Base-by-base conservation (phyloP, 1,140 invertebrate species). In the Cotesia glomerata region DNA sequence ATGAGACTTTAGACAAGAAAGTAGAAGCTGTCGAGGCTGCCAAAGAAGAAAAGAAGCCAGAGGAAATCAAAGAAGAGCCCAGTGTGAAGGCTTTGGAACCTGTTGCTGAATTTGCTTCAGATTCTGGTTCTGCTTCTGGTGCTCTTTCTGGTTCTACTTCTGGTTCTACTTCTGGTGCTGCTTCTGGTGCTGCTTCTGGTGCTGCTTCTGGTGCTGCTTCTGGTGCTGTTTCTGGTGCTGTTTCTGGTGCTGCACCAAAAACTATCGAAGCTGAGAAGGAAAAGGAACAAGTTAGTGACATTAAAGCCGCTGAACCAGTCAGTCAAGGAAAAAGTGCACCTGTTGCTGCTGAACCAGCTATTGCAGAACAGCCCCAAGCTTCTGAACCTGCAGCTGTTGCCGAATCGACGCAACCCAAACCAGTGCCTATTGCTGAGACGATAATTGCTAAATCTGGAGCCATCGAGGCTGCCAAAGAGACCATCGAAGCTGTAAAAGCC, bases 1-100 rank as follows among this genome's bases (percentile, higher is more conserved):
- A 77, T 16, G 74, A 77, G 14, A 7, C 64, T 32, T 14, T 61
- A 5, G 72, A 71, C 32, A 61, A 65, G 36, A 69, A 75, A 18
- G 49, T 68, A 3, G 71, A 73, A 32, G 16, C 65, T 13, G 13
- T 32, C 4, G 65, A 67, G 18, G 49, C 49, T 2, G 45, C 51
- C 14, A 54, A 67, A 52, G 49, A 67, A 51, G 65, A 67, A 13
- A 16, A 67, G 11, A 67, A 67, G 52, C 34, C 65, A 8, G 39
- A 67, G 35, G 49, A 52, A 54, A 39, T 54, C 16, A 45, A 67
- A 52, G 59, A 26, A 7, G 59, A 62, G 35, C 49, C 49, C 11
- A 54, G 14, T 39, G 26, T 67, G 3, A 14, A 54, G 5, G 65
- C 65, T 11, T 32, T 32, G 13, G 63, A 65, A 8, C 1, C 63